Evolutionary conservation across 2,113 vertebrate species (phyloP).

Genomic region (Gobio gobio): DNA sequence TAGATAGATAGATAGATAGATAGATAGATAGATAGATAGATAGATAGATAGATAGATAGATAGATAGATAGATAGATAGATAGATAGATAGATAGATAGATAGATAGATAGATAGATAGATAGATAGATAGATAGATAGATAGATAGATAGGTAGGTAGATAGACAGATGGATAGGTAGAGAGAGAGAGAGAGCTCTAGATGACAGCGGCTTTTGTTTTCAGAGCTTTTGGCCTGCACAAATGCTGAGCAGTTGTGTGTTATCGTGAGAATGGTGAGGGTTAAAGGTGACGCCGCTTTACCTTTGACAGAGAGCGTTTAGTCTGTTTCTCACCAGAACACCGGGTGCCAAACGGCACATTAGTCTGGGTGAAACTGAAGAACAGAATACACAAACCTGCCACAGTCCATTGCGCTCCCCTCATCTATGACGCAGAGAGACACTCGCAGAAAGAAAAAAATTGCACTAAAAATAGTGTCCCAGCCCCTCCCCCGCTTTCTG

Average conservation of each 20-base stretch:
- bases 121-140: background rate
- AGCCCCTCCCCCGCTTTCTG: slow-evolving; percentile 10
- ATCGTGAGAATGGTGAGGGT: background rate
- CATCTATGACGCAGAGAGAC: slow-evolving; percentile 39
- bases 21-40: background rate
- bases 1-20: background rate
- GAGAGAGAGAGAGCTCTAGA: background rate
- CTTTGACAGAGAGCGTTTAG: background rate
- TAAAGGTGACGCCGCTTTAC: background rate
- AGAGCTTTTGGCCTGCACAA: too few relatives aligned
- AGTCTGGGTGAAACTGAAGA: background rate
- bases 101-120: background rate
- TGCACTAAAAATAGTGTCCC: slow-evolving; percentile 69
- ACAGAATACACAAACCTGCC: slow-evolving; percentile 27
- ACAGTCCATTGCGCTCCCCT: slow-evolving; percentile 18
- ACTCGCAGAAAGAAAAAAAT: slow-evolving; percentile 62
- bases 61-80: background rate
- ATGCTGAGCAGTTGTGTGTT: too few relatives aligned
- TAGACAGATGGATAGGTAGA: background rate
- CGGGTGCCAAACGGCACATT: slow-evolving; percentile 7
- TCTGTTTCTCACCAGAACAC: background rate
- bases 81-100: background rate
- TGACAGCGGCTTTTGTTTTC: background rate
- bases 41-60: background rate
- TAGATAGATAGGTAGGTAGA: background rate